Evolutionary conservation across 2,888 invertebrate genomes (phyloP), one percentile per base, ranked within the genome.

Genomic region (Sinotaia quadrata): DNA sequence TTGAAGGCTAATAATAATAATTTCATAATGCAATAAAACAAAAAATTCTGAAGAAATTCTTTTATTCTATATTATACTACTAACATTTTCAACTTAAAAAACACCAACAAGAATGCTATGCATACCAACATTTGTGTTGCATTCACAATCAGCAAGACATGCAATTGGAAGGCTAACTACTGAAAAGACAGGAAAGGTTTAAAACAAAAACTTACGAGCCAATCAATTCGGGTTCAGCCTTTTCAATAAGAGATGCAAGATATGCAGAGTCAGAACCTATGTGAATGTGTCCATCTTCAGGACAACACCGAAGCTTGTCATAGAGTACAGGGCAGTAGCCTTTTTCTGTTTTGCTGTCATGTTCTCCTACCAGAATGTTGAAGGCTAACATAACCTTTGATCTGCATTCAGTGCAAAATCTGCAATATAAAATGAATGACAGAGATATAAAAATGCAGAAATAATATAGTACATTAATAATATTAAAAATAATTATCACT

Each of bases 361-460:
- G 79, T 61, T 89, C 88, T 4, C 87, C 95, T 33, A 95, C 93
- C 85, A 97, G 90, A 80, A 97, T 91, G 82, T 93, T 93, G 89
- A 95, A 96, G 66, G 97, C 97, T 86, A 92, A 91, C 78, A 92
- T 87, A 73, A 97, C 96, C 91, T 96, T 97, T 75, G 95, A 94
- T 80, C 95, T 93, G 87, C 97, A 97, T 86, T 97, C 97, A 2
- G 93, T 93, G 86, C 97, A 97, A 89, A 97, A 97, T 78, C 91
- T 91, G 75, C 47, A 47, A 7, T 4, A 60, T 27, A 47, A 47
- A 34, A 10, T 62, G 15, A 51, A n/a, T 12, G 8, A 24, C 34
- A 36, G 12, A 5, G n/a, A 10, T 21, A 56, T 56, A 29, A 57
- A 2, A 21, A 15, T 51, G 10, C 10, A 15, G 24, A 21, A 21